Base-by-base conservation (phyloP, 2,888 invertebrate genomes). In the Phyllotreta cruciferae region DNA sequence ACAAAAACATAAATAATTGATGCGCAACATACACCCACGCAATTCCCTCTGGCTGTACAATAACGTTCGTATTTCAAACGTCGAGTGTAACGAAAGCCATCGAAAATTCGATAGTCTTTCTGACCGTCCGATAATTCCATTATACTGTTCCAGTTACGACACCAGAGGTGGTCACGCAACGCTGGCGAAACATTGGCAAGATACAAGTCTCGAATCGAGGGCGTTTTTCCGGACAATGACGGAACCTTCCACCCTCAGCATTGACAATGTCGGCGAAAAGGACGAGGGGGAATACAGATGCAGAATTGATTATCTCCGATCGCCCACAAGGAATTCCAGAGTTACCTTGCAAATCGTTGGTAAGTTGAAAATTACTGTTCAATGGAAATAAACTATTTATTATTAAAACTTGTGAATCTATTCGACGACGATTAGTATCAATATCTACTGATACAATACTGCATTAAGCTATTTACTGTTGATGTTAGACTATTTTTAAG, bases 221-320 rank as follows among this genome's bases (percentile, higher is more conserved):
- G 90, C 90, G 0, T 85, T 85, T 75, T 92, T 91, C 84, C 85
- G 87, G 71, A 84, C 87, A n/a, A 82, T 85, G 37, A 85, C 87
- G 6, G 88, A 89, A 11, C 90, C 91, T 0, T 87, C 90, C 5
- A 85, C 88, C 37, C 83, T 90, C 58, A 87, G 88, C 71, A 86
- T 90, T 60, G 87, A 88, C 77, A 86, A 84, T 71, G 83, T 91
- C 62, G 81, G 82, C 66, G 85, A 86, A 71, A 81, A 84, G 11
- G 93, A 93, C 78, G 89, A 89, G 56, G 92, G 91, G 6, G 85
- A 90, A 70, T 93, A 93, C 80, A 85, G 91, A 64, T 93, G 93
- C 79, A 82, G 92, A 62, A 91, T 93, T 53, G 93, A 93, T 81
- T 93, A 91, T 81, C 86, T 88, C 73, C 87, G 88, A 70, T 91